These are phyloP conservation scores for Dioctria linearis DNA, from an alignment of 2,888 invertebrate genomes.

Conservation along the genomic window DNA sequence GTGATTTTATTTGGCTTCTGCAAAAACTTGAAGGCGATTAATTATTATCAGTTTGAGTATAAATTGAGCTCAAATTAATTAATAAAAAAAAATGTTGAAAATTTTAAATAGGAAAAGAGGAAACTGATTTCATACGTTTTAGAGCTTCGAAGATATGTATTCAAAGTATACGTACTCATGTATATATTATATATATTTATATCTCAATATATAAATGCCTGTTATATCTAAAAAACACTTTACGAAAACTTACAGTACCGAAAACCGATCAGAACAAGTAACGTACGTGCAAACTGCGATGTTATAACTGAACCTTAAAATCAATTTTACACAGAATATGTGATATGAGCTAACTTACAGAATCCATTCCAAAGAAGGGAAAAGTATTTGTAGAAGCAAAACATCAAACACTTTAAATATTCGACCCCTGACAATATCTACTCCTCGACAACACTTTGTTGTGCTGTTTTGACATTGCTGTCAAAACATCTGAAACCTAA, in stretches of 20 bases:
- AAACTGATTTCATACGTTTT: neutral
- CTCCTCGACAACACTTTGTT: conserved; percentile 17
- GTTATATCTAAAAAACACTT: neutral
- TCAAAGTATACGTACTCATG: conserved; percentile 26
- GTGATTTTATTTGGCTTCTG: neutral
- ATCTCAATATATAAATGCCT: neutral
- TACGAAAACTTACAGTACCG: no score
- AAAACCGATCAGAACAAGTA: neutral
- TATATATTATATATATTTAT: neutral
- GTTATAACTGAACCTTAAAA: neutral
- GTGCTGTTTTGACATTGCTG: conserved; percentile 43
- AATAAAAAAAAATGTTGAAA: neutral
- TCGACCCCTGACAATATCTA: neutral
- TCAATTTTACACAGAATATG: neutral
- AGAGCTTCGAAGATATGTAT: neutral
- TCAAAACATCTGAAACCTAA: conserved; percentile 43
- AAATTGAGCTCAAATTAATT: conserved; percentile 19
- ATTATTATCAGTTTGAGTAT: neutral
- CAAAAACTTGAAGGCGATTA: conserved; percentile 1
- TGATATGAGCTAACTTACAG: conserved; percentile 10
- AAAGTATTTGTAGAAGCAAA: conserved; percentile 24
- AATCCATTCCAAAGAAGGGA: neutral
- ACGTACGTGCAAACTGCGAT: conserved; percentile 2
- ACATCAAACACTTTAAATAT: conserved; percentile 33
- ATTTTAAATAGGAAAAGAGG: neutral